Evolutionary conservation across 2,113 vertebrate species (phyloP), one percentile per base, ranked within the genome.

Genomic region (Rhabdomys dilectus): DNA sequence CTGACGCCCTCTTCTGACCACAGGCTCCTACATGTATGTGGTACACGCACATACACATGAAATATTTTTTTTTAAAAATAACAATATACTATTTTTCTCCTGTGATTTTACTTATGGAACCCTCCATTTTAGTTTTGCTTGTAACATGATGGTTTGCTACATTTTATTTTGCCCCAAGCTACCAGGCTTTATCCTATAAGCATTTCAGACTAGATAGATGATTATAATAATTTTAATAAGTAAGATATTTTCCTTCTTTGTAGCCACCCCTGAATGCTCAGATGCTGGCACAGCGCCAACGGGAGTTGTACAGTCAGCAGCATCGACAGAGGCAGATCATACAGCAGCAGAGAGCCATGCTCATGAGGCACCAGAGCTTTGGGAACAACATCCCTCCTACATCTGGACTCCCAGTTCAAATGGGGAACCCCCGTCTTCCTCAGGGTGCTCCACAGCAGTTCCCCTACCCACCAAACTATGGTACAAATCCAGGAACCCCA

Each of bases 201-300:
- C 24, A 94, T 81, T 73, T 51, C 2, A 2, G 34, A 12, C 1
- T 13, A 78, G 48, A 31, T 68, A 70, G 16, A 31, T 42, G 10
- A 76, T 77, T 92, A 45, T 88, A 51, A 78, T 94, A 82, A 85
- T 34, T 1, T 3, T 39, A 81, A 12, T 66, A 58, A 96, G 31
- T 85, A 31, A 92, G 9, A 39, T 7, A 70, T 21, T 62, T 86
- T 90, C 56, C 86, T 81, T 87, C 42, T 89, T 92, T 70, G 1
- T 98, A 99, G 99, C 99, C 99, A 29, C 99, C 99, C 0, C 98
- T 99, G 84, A 99, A 99, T 0, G 99, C 99, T 45, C 99, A 99
- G 97, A 99, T 99, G 99, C 95, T 99, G 98, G 99, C 99, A 0
- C 99, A 99, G 98, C 99, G 99, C 58, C 99, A 99, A 90, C 98